Evolutionary conservation across 2,113 vertebrate species (phyloP).

Genomic region (Mellivora capensis): DNA sequence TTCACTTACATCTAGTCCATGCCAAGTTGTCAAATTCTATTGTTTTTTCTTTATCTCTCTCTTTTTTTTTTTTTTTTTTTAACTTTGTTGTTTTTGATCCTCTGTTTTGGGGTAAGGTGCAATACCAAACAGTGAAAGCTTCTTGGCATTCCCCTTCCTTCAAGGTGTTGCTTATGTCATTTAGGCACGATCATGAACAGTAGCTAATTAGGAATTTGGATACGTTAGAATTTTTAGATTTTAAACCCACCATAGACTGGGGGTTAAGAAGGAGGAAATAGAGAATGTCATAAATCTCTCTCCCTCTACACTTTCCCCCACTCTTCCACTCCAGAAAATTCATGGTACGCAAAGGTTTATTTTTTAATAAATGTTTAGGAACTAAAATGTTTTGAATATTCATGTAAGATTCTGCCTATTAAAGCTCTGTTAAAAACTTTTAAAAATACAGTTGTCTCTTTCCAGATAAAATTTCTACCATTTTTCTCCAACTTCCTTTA

Average conservation of each 20-base stretch:
- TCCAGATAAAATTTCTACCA: background rate
- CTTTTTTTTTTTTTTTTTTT: background rate
- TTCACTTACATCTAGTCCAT: background rate
- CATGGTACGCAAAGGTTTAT: background rate
- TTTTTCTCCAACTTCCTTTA: background rate
- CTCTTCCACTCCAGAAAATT: background rate
- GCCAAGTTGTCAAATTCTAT: background rate
- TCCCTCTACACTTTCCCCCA: background rate
- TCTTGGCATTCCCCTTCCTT: background rate
- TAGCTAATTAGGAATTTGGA: background rate
- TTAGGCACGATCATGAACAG: background rate
- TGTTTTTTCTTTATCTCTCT: background rate
- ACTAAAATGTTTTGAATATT: background rate
- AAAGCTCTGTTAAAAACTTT: constrained; percentile 5
- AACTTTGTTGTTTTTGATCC: background rate
- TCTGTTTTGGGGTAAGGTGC: background rate
- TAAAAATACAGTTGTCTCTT: background rate
- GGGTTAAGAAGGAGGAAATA: background rate
- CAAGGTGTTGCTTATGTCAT: background rate
- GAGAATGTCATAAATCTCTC: background rate
- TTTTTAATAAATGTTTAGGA: background rate
- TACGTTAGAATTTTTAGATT: background rate
- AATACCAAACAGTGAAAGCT: background rate
- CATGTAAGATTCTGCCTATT: background rate
- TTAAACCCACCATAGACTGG: background rate